Evolutionary conservation across 1,140 invertebrate species (phyloP).

Genomic region (Drosophila kanapiae): DNA sequence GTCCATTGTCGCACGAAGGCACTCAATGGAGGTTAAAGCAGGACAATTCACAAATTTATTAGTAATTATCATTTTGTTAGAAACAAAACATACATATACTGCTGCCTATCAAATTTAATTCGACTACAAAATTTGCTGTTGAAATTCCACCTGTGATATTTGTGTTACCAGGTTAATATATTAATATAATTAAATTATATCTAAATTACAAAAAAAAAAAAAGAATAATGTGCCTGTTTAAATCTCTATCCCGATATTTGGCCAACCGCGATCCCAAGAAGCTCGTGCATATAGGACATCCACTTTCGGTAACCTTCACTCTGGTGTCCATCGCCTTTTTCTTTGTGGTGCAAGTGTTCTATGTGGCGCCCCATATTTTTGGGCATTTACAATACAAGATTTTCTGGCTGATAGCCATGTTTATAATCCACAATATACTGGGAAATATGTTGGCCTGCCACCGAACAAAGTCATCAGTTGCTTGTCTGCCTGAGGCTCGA

Average conservation of each 20-base stretch:
- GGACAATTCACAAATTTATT: too few relatives aligned
- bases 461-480: slow-evolving; percentile 21
- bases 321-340: neutral
- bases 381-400: slow-evolving; percentile 11
- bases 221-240: neutral
- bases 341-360: slow-evolving; percentile 4
- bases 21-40: too few relatives aligned
- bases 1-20: too few relatives aligned
- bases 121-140: too few relatives aligned
- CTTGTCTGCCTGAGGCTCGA: slow-evolving; percentile 8
- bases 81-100: too few relatives aligned
- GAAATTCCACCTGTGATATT: too few relatives aligned
- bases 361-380: slow-evolving; percentile 23
- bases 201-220: neutral
- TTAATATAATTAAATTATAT: too few relatives aligned
- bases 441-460: slow-evolving; percentile 43
- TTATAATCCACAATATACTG: slow-evolving; percentile 33
- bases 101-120: too few relatives aligned
- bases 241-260: neutral
- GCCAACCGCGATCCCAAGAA: neutral
- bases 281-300: slow-evolving; percentile 18
- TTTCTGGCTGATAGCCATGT: slow-evolving; percentile 7
- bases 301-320: neutral
- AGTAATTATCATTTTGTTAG: too few relatives aligned
- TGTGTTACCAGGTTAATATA: too few relatives aligned